Conservation (phyloP, 2,113 vertebrate genomes). For the Gymnogyps californianus region DNA sequence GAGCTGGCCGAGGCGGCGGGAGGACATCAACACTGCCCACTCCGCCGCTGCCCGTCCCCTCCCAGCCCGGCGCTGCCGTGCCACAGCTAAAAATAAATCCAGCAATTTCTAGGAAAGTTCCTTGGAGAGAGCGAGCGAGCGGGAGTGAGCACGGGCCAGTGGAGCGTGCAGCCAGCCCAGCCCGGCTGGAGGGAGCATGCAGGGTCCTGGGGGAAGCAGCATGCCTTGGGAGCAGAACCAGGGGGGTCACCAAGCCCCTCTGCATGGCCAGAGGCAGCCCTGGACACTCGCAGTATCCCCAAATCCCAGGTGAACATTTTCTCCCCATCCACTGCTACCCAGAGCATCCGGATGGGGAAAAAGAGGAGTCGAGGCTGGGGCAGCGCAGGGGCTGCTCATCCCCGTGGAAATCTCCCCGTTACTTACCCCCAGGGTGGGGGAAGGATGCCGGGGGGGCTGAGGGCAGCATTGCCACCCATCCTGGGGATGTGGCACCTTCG, state of each 20-base stretch:
- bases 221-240: fast-evolving
- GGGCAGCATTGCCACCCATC: fast-evolving
- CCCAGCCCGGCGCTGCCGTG: background rate
- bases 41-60: background rate
- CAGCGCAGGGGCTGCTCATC: background rate
- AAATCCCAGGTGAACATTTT: fast-evolving
- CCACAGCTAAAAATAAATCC: background rate
- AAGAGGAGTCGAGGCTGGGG: background rate
- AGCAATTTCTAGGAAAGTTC: slow-evolving; percentile 11
- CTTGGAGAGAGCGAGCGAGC: background rate
- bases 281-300: background rate
- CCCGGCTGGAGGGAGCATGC: fast-evolving
- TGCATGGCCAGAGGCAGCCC: background rate
- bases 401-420: background rate
- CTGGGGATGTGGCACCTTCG: fast-evolving
- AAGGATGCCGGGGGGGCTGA: background rate
- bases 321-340: background rate
- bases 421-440: no score
- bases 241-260: background rate
- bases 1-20: background rate
- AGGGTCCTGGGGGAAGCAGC: background rate
- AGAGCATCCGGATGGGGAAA: background rate
- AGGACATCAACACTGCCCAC: fast-evolving
- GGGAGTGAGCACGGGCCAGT: background rate
- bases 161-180: background rate